Base-by-base conservation (phyloP, 2,113 vertebrate species). In the Rousettus leschenaultii region DNA sequence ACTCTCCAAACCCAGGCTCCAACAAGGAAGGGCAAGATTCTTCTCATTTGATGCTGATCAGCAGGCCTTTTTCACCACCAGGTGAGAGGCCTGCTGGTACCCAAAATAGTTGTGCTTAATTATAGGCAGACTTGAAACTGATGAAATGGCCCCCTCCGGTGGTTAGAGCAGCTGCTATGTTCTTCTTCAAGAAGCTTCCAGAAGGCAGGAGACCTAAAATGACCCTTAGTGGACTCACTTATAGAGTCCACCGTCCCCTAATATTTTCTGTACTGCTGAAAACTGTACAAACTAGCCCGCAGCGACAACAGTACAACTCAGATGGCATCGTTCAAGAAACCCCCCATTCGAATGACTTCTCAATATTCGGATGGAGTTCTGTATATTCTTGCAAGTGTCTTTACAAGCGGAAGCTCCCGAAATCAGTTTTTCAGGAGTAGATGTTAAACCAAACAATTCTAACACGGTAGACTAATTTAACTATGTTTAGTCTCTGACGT, bases 91-190 rank as follows among this genome's bases (percentile, higher is more conserved):
- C 45, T 43, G 3, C 45, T 40, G 21, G 40, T 40, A 65, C 51
- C 57, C 65, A 63, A 63, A 45, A 11, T 21, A 22, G 10, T 75
- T 90, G 59, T 68, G 38, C 40, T 73, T 90, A 28, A 35, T 19
- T 65, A 65, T 13, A 74, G 61, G 26, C 33, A 70, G 38, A 24
- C 18, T 82, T 88, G 82, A 94, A 94, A 80, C 22, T 35, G 40
- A 86, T 65, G 45, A 88, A 85, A 80, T 30, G n/a, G 33, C 87
- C 80, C 73, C 80, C 85, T 97, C 77, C 30, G 0, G 82, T 95
- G 84, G 92, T 91, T 68, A 79, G 14, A 89, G 4, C n/a, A 92
- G 26, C 35, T 77, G 33, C 75, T 71, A 0, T 88, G 15, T 14
- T 74, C 40, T 86, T 63, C 38, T 28, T 89, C 40, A 71, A 63